A percentile compares a stretch with the other conserved stretches of the same genome.
Evolutionary conservation across 2,888 invertebrate genomes (phyloP).

Genomic region (Drosophila kanekoi): DNA sequence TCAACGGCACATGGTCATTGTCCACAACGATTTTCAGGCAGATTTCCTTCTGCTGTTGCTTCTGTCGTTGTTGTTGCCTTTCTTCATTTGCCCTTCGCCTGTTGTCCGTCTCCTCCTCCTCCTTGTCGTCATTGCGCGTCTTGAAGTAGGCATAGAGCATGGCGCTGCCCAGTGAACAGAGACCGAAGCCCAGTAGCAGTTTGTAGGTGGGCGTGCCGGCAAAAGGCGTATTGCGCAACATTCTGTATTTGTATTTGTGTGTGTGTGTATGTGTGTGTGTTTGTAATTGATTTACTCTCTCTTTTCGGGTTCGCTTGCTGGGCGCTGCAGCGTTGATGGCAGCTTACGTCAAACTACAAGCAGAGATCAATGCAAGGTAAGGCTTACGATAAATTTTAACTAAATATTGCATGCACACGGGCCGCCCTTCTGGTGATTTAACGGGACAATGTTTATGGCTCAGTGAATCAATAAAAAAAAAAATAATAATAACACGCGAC

Average conservation of each 20-base stretch:
- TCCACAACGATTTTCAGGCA: constrained; percentile 87
- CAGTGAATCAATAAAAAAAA: constrained; percentile 30
- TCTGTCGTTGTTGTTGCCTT: constrained; percentile 40
- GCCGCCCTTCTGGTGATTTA: constrained; percentile 5
- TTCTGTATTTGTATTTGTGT: constrained; percentile 47
- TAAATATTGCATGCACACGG: constrained; percentile 17
- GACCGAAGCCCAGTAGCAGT: constrained; percentile 88
- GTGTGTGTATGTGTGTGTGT: constrained; percentile 5
- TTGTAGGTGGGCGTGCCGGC: constrained; percentile 85
- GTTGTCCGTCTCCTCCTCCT: constrained; percentile 59
- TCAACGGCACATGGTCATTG: constrained; percentile 88
- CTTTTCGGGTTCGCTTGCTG: not conserved
- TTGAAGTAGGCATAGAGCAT: constrained; percentile 89
- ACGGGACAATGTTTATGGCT: not conserved
- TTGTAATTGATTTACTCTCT: constrained; percentile 1
- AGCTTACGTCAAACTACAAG: constrained; percentile 43
- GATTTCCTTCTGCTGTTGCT: constrained; percentile 82
- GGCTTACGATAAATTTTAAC: constrained; percentile 16
- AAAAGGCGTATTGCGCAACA: constrained; percentile 80
- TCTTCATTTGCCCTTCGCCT: constrained; percentile 17
- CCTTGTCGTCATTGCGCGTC: constrained; percentile 87
- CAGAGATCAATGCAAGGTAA: constrained; percentile 17
- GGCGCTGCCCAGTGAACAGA: constrained; percentile 89
- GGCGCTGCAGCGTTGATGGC: constrained; percentile 1
- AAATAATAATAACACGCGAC: constrained; percentile 2